Evolutionary conservation across 2,113 vertebrate species (phyloP).

Genomic region (Plotosus lineatus): DNA sequence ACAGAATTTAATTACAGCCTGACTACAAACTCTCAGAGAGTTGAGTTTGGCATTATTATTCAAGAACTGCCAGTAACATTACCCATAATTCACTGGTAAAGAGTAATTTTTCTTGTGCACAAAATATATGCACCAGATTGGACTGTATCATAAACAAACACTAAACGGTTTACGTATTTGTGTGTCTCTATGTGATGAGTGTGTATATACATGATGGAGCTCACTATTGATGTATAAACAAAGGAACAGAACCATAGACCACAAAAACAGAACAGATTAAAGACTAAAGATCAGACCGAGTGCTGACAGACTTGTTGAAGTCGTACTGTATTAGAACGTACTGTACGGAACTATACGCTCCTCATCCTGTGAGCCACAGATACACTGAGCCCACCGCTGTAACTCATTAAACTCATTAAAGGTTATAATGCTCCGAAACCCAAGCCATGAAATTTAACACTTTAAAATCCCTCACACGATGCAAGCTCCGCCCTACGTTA

Average conservation of each 20-base stretch:
- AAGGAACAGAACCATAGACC: too few relatives aligned
- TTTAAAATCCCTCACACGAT: background rate
- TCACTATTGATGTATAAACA: too few relatives aligned
- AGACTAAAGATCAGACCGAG: too few relatives aligned
- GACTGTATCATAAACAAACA: background rate
- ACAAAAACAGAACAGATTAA: too few relatives aligned
- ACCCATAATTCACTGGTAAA: background rate
- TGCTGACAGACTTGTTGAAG: too few relatives aligned
- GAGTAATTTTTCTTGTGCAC: background rate
- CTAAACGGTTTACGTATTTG: background rate
- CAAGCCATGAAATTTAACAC: background rate
- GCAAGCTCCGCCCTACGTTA: background rate
- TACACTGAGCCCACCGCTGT: background rate
- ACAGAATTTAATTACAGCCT: background rate
- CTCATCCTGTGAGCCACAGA: too few relatives aligned
- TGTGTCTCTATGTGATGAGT: background rate
- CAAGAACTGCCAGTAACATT: background rate
- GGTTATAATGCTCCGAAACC: background rate
- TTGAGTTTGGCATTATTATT: background rate
- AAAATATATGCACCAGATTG: background rate
- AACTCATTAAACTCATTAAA: background rate
- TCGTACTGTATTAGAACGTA: too few relatives aligned
- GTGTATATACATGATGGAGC: too few relatives aligned
- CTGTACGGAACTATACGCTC: too few relatives aligned
- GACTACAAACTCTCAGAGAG: background rate